Percentiles rank a stretch among this genome's conserved stretches.
These are phyloP conservation scores for Centroberyx gerrardi DNA, from an alignment of 2,797 vertebrate genomes.

Conservation along the genomic window DNA sequence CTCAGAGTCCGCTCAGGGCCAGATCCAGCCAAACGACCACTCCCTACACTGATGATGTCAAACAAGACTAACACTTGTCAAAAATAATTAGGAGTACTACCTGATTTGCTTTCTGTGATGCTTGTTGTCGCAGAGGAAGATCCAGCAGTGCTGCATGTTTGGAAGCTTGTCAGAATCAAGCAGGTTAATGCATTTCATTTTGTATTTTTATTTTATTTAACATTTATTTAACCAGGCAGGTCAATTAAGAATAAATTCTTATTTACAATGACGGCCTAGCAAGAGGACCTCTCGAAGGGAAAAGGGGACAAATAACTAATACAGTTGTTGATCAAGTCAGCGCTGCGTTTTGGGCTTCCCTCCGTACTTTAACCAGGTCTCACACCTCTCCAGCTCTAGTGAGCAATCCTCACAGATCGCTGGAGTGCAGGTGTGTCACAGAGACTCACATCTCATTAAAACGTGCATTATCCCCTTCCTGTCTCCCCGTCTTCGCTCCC, in stretches of 20 bases:
- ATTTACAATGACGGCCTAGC: no score
- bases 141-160: slow-evolving; percentile 30
- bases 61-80: slow-evolving; percentile 17
- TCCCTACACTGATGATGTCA: neutral
- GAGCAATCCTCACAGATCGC: slow-evolving; percentile 71
- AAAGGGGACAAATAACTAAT: no score
- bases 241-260: no score
- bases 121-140: slow-evolving; percentile 31
- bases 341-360: slow-evolving; percentile 48
- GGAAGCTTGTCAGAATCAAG: slow-evolving; percentile 38
- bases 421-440: slow-evolving; percentile 73
- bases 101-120: slow-evolving; percentile 38
- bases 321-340: slow-evolving; percentile 39
- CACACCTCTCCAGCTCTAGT: slow-evolving; percentile 60
- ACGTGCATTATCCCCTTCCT: slow-evolving; percentile 76
- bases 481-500: slow-evolving; percentile 57
- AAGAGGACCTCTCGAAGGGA: no score
- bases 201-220: no score
- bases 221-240: no score
- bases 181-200: slow-evolving; percentile 53
- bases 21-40: slow-evolving; percentile 36
- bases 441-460: slow-evolving; percentile 84
- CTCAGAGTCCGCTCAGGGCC: slow-evolving; percentile 45
- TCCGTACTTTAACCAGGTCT: slow-evolving; percentile 55
- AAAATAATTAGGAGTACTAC: slow-evolving; percentile 26